A percentile compares a stretch with the other conserved stretches of the same genome.
Conservation (phyloP, 2,888 invertebrate genomes). For the Dynastes tityus region DNA sequence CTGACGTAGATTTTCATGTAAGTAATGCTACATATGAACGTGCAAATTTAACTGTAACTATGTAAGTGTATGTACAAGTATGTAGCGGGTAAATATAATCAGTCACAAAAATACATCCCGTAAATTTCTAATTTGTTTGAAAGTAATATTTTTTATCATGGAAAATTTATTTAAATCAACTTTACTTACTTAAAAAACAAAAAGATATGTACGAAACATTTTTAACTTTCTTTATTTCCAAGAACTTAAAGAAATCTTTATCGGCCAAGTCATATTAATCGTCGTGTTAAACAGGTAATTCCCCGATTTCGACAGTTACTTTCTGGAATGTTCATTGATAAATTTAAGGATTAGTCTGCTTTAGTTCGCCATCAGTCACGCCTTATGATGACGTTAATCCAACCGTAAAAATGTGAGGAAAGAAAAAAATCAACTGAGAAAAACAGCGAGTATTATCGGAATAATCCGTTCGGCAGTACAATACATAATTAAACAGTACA, state of each 20-base stretch:
- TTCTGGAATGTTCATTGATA: neutral
- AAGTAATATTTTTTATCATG: too few species aligned
- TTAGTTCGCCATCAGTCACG: neutral
- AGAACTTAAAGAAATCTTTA: neutral
- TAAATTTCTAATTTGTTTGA: too few species aligned
- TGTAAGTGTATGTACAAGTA: too few species aligned
- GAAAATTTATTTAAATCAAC: too few species aligned
- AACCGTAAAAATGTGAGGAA: constrained; percentile 14
- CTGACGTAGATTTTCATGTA: too few species aligned
- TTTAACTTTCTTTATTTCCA: neutral
- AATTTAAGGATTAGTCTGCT: neutral
- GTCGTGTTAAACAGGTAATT: constrained; percentile 1
- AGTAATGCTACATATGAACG: too few species aligned
- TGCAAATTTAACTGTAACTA: too few species aligned
- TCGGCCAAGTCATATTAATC: neutral
- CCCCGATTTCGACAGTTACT: neutral
- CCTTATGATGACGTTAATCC: neutral
- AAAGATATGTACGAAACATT: neutral
- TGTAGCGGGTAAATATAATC: too few species aligned
- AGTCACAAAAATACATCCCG: too few species aligned
- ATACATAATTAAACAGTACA: constrained; percentile 4
- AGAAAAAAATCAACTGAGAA: neutral
- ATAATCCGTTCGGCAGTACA: constrained; percentile 12
- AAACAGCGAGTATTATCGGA: neutral
- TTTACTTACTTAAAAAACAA: too few species aligned